These are phyloP conservation scores for Gastracanthus pulcherrimus DNA, from an alignment of 2,888 invertebrate genomes.

Conservation along the genomic window DNA sequence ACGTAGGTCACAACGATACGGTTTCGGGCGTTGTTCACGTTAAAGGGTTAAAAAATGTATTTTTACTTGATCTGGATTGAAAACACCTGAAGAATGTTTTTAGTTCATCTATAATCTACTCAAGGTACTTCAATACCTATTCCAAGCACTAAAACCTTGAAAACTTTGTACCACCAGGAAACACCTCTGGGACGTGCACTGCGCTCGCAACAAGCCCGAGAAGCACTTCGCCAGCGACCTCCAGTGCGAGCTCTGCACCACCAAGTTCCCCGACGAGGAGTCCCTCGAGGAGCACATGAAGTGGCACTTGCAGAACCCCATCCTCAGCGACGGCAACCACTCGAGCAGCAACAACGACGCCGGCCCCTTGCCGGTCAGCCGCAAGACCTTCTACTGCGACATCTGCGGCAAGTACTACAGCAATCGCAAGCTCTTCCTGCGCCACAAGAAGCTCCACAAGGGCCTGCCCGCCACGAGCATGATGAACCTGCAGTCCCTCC, in stretches of 20 bases:
- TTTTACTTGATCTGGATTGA: too few relatives aligned
- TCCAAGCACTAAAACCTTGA: too few relatives aligned
- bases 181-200: conserved; percentile 81
- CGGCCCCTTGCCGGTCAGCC: too few relatives aligned
- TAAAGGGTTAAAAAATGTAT: too few relatives aligned
- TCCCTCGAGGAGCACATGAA: conserved; percentile 78
- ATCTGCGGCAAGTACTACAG: conserved; percentile 83
- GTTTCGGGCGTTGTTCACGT: too few relatives aligned
- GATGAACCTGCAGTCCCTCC: conserved; percentile 62
- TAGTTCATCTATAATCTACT: too few relatives aligned
- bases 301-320: conserved; percentile 77
- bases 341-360: background rate
- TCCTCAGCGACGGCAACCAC: conserved; percentile 61
- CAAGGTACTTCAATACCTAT: too few relatives aligned
- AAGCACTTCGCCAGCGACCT: conserved; percentile 62
- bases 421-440: conserved; percentile 80
- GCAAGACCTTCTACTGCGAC: conserved; percentile 80
- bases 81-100: too few relatives aligned
- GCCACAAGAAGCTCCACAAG: conserved; percentile 80
- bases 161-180: too few relatives aligned
- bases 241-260: conserved; percentile 78
- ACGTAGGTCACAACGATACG: too few relatives aligned
- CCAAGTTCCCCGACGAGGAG: conserved; percentile 77
- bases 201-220: conserved; percentile 76
- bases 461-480: conserved; percentile 45